Percentiles rank a stretch among this genome's conserved stretches.
Conservation (phyloP, 2,888 invertebrate species). For the Nephrotoma guestfalica region DNA sequence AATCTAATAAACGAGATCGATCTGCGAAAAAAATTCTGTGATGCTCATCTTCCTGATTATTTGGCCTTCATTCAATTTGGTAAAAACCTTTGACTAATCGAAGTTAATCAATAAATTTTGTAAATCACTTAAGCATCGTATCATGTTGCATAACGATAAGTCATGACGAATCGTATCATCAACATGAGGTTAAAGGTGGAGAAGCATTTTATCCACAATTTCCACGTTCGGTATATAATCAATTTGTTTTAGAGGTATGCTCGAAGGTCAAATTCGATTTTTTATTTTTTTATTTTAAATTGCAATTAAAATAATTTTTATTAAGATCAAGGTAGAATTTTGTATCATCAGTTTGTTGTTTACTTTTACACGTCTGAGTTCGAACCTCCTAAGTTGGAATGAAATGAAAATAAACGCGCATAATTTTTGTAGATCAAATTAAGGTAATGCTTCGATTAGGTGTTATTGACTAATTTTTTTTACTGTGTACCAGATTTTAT, state of each 20-base stretch:
- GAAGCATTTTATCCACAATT: background rate
- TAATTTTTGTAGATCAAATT: too few relatives aligned
- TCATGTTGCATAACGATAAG: background rate
- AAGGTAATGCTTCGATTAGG: too few relatives aligned
- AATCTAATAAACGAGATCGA: background rate
- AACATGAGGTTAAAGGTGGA: background rate
- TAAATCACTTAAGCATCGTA: background rate
- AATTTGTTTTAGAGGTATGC: background rate
- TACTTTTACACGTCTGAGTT: background rate
- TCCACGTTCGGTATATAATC: background rate
- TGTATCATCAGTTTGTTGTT: background rate
- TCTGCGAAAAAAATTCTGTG: background rate
- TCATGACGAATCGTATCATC: background rate
- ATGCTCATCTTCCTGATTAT: background rate
- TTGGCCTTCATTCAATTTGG: background rate
- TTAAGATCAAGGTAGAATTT: background rate
- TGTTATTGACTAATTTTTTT: too few relatives aligned
- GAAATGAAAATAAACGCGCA: background rate
- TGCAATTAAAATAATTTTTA: background rate
- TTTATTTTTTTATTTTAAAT: background rate
- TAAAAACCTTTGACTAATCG: background rate
- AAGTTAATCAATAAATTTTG: background rate
- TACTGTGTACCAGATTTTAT: too few relatives aligned
- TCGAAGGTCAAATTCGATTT: background rate
- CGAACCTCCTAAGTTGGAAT: background rate